phyloP scores from a whole-genome alignment of 1,140 invertebrate genomes.

The Drosophila jambulina region DNA sequence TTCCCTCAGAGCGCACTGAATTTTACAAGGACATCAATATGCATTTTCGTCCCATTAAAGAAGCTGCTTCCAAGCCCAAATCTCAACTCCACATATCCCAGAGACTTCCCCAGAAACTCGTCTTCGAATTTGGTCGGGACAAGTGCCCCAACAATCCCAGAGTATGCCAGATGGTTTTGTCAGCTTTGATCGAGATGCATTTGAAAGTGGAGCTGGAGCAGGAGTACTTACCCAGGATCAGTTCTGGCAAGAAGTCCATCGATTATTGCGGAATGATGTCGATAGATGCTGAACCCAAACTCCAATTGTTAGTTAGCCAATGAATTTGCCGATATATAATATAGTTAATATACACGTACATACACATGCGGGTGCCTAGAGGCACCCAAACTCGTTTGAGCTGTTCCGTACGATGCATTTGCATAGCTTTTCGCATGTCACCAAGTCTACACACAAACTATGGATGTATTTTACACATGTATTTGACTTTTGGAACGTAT shows the following conservation, averaged over 20 bases:
- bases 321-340: slow-evolving; percentile 29
- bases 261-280: neutral
- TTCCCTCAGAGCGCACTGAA: neutral
- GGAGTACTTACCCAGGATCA: neutral
- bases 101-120: slow-evolving; percentile 3
- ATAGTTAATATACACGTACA: slow-evolving; percentile 29
- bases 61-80: slow-evolving; percentile 8
- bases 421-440: slow-evolving; percentile 65
- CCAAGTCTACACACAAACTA: slow-evolving; percentile 35
- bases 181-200: neutral
- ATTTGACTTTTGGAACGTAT: slow-evolving; percentile 62
- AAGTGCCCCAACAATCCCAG: neutral
- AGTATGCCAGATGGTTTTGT: neutral
- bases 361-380: neutral
- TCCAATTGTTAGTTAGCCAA: slow-evolving; percentile 45
- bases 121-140: neutral
- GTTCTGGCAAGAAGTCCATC: neutral
- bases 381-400: slow-evolving; percentile 21
- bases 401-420: slow-evolving; percentile 61
- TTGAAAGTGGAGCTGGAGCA: neutral
- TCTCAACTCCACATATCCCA: slow-evolving; percentile 18
- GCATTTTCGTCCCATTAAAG: neutral
- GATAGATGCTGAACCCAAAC: slow-evolving; percentile 1
- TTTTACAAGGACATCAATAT: neutral
- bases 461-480: slow-evolving; percentile 53